These are phyloP conservation scores for Neosalanx taihuensis DNA, from an alignment of 2,797 vertebrate genomes.

Conservation along the genomic window DNA sequence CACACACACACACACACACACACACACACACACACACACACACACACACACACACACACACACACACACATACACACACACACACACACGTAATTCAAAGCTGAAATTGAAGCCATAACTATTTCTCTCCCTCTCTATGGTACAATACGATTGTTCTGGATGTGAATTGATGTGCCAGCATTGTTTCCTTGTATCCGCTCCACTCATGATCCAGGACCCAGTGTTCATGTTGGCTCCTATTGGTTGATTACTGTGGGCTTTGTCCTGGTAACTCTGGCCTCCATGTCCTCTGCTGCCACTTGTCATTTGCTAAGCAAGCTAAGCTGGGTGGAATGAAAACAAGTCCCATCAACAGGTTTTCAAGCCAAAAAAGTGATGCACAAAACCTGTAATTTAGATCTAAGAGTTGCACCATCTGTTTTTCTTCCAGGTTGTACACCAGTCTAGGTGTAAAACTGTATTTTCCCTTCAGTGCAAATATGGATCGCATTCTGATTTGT, in stretches of 20 bases:
- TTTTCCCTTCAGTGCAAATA: no score
- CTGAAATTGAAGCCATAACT: not conserved
- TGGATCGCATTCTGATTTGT: no score
- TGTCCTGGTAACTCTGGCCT: not conserved
- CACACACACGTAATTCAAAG: not conserved
- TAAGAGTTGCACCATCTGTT: no score
- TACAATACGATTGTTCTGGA: not conserved
- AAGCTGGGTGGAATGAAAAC: not conserved
- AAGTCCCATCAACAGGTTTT: conserved; percentile 6
- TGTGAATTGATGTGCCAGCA: not conserved
- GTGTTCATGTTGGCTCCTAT: not conserved
- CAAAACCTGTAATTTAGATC: not conserved
- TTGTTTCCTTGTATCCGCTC: not conserved
- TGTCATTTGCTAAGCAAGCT: not conserved
- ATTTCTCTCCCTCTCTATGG: not conserved
- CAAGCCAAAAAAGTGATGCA: conserved; percentile 2
- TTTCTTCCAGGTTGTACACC: no score
- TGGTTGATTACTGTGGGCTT: not conserved
- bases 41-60: not conserved
- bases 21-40: not conserved
- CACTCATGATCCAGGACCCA: not conserved
- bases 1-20: not conserved
- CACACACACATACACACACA: not conserved
- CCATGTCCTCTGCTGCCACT: not conserved
- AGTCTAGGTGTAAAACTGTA: no score